Evolutionary conservation across 1,140 invertebrate species (phyloP).

Genomic region (Zaprionus vittiger): DNA sequence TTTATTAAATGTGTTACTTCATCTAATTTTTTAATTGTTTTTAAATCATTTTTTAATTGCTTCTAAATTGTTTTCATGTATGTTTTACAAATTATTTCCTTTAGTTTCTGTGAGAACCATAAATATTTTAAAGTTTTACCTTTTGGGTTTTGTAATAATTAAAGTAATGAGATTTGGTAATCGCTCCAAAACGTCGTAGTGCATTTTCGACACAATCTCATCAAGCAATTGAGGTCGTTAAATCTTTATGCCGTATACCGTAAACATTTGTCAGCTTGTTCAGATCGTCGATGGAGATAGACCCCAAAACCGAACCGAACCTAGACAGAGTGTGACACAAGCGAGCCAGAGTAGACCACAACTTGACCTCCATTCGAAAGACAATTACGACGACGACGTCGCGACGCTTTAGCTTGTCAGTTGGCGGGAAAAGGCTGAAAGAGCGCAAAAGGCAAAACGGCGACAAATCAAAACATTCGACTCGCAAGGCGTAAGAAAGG

Average conservation of each 20-base stretch:
- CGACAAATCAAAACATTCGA: slow-evolving; percentile 65
- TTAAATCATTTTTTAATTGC: background rate
- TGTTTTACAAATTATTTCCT: background rate
- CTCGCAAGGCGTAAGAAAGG: background rate
- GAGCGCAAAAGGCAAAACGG: slow-evolving; percentile 1
- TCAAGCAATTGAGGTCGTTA: slow-evolving; percentile 14
- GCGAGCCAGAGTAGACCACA: slow-evolving; percentile 56
- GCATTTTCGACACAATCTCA: slow-evolving; percentile 13
- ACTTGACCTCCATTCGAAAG: slow-evolving; percentile 71
- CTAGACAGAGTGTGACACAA: slow-evolving; percentile 58
- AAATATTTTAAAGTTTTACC: background rate
- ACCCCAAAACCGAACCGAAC: background rate
- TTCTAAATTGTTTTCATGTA: background rate
- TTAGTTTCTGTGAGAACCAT: background rate
- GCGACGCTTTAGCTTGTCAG: slow-evolving; percentile 11
- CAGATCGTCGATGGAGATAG: background rate
- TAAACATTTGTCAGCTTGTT: slow-evolving; percentile 14
- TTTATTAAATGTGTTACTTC: background rate
- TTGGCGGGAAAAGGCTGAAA: slow-evolving; percentile 27
- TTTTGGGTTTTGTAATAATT: background rate
- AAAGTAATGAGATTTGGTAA: slow-evolving; percentile 7
- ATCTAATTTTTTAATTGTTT: background rate
- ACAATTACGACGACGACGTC: slow-evolving; percentile 51
- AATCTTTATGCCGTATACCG: slow-evolving; percentile 2
- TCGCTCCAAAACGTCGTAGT: background rate